Base-by-base conservation (phyloP, 2,888 invertebrate species). In the Eulithis prunata region DNA sequence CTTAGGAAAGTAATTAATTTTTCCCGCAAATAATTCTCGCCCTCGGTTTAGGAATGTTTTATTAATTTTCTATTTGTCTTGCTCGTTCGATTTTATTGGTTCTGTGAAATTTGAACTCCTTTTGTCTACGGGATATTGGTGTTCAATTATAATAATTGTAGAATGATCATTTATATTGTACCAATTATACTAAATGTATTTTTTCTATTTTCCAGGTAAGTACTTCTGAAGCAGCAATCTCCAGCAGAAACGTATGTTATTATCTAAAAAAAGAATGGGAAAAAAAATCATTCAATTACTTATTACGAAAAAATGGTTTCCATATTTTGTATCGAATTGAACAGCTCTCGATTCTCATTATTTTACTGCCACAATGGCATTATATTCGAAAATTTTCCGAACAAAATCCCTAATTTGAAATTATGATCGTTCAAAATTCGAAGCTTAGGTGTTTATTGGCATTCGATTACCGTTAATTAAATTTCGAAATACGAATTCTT, bases 201-300 rank as follows among this genome's bases (percentile, higher is more conserved):
- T 75, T 72, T 73, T 75, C 71, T 73, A 76, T 78, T 79, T 88
- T 85, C 14, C 86, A 89, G 90, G 90, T 90, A 89, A 89, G 90
- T 89, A 75, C 72, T 74, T 71, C 66, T 57, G 38, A 62, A 51
- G 66, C 72, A 71, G 69, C 68, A 32, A 32, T 32, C 41, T 7
- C 41, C 3, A 8, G 32, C 32, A 32, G 64, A 71, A 64, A 62
- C 73, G 80, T 78, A 80, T 75, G 79, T 78, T 73, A 71, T 72
- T 72, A 47, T 69, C 13, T 38, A 28, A 28, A 21, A 21, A 10
- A 13, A 66, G 63, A 72, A 72, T 56, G 57, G 57, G 43, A 61
- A 71, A 66, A 71, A 69, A 64, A 71, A 69, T 69, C 61, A 63
- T 13, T 12, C 55, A 67, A 65, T 69, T 65, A 68, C 64, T 49